phyloP scores from a whole-genome alignment of 2,888 invertebrate genomes.

The Dexiosoma caninum region DNA sequence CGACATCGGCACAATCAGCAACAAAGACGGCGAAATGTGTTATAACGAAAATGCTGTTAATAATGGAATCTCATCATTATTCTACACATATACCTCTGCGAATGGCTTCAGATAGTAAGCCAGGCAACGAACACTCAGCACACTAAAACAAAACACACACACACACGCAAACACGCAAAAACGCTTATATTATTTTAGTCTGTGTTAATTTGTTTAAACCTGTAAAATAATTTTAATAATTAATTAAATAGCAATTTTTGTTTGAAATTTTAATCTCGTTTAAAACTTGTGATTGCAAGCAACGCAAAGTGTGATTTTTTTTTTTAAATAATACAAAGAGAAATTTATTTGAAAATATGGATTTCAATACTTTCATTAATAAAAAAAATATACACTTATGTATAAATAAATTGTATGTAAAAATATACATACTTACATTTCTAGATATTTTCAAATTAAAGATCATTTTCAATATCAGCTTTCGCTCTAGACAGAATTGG shows the following conservation, averaged over 20 bases:
- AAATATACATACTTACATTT: too few species aligned
- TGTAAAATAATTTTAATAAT: slow-evolving; percentile 25
- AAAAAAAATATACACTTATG: too few species aligned
- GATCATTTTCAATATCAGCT: too few species aligned
- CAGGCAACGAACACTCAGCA: background rate
- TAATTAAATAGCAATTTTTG: slow-evolving; percentile 1
- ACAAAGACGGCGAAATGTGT: background rate
- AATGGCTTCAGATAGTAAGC: slow-evolving; percentile 57
- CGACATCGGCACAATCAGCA: background rate
- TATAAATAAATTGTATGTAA: too few species aligned
- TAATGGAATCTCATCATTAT: slow-evolving; percentile 17
- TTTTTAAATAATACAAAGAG: background rate
- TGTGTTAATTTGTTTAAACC: slow-evolving; percentile 33
- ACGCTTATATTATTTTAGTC: slow-evolving; percentile 33
- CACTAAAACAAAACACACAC: background rate
- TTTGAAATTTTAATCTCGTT: slow-evolving; percentile 15
- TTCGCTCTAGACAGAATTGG: too few species aligned
- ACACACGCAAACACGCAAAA: slow-evolving; percentile 21
- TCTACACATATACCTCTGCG: slow-evolving; percentile 32
- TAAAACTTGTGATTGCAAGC: background rate
- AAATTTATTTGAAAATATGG: slow-evolving; percentile 4
- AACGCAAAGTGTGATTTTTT: background rate
- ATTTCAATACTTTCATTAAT: too few species aligned
- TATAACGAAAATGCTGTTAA: background rate
- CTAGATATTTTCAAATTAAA: too few species aligned